Conservation (phyloP, 2,888 invertebrate genomes). For the Drosophila conformis region DNA sequence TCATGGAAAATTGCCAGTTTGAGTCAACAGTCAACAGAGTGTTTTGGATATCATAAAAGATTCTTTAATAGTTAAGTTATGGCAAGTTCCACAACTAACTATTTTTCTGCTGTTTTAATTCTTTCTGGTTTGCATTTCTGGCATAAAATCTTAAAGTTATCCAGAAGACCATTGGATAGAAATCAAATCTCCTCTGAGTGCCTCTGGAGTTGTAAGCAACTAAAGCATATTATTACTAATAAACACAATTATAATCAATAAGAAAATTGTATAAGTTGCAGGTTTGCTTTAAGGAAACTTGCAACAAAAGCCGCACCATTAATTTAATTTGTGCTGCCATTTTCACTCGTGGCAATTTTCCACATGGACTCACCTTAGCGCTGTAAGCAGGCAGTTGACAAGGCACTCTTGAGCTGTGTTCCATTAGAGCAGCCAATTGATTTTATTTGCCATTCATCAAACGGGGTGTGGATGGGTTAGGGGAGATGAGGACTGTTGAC, state of each 20-base stretch:
- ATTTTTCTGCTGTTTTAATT: neutral
- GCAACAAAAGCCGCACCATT: slow-evolving; percentile 19
- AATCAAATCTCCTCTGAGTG: neutral
- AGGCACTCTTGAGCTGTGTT: neutral
- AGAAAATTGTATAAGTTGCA: neutral
- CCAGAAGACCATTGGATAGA: neutral
- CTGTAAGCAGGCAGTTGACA: neutral
- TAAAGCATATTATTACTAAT: neutral
- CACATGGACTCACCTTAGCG: slow-evolving; percentile 5
- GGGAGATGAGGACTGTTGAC: slow-evolving; percentile 25
- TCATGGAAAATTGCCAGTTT: too few species aligned
- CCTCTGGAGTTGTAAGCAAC: neutral
- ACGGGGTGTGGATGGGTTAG: neutral
- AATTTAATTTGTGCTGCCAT: slow-evolving; percentile 27
- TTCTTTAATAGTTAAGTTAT: neutral
- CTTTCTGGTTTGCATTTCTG: too few species aligned
- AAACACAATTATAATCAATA: neutral
- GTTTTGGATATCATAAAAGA: neutral
- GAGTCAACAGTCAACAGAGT: neutral
- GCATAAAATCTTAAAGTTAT: too few species aligned
- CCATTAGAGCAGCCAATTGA: slow-evolving; percentile 32
- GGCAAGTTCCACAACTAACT: rapidly evolving
- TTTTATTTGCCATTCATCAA: slow-evolving; percentile 31
- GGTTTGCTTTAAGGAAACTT: neutral
- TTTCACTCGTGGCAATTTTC: slow-evolving; percentile 22